Conservation (phyloP, 1,140 invertebrate species). For the Zaprionus taronus region DNA sequence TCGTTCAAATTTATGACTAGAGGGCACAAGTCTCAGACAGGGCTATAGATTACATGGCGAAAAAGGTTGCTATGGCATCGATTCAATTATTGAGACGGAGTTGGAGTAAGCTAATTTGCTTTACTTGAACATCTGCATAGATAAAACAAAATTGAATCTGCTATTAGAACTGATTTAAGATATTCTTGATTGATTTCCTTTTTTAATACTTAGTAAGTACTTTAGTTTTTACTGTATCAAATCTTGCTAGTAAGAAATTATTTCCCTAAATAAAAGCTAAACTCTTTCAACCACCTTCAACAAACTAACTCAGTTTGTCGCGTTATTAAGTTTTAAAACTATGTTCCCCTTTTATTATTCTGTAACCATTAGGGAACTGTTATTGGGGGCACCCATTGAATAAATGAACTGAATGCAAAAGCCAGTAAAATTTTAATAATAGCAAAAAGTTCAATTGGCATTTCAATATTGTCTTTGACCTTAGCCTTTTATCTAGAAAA, state of each 20-base stretch:
- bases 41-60: not conserved
- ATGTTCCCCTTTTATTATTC: conserved; percentile 8
- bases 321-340: conserved; percentile 3
- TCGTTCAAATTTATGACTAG: conserved; percentile 40
- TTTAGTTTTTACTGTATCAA: no score
- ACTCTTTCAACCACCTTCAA: no score
- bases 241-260: no score
- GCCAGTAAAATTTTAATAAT: conserved; percentile 72
- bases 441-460: conserved; percentile 80
- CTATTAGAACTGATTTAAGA: not conserved
- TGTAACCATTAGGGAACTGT: not conserved
- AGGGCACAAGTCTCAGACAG: conserved; percentile 10
- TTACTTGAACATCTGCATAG: not conserved
- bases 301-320: no score
- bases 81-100: conserved; percentile 17
- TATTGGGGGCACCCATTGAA: not conserved
- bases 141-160: not conserved
- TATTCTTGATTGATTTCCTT: not conserved
- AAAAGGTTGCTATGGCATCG: not conserved
- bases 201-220: not conserved
- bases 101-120: not conserved
- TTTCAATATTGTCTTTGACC: conserved; percentile 83
- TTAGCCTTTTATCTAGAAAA: conserved; percentile 72
- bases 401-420: conserved; percentile 9
- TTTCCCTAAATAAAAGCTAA: no score